Evolutionary conservation across 2,797 vertebrate genomes (phyloP).

Genomic region (Chelmon rostratus): DNA sequence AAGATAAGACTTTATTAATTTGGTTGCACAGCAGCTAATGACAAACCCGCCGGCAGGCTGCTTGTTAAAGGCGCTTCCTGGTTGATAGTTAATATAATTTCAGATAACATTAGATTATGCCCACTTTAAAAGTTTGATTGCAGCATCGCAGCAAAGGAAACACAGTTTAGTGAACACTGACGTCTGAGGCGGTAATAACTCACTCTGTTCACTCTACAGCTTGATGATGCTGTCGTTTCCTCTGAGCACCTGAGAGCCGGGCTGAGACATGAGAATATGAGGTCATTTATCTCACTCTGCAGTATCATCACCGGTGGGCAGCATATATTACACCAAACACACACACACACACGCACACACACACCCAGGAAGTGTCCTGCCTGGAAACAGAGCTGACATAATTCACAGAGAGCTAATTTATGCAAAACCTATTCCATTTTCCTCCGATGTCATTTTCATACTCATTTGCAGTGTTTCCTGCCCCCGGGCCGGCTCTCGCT

Average conservation of each 20-base stretch:
- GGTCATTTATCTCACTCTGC: slow-evolving; percentile 70
- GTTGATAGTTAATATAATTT: not conserved
- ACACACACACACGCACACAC: slow-evolving; percentile 23
- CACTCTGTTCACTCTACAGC: no score
- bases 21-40: not conserved
- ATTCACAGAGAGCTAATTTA: slow-evolving; percentile 62
- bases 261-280: slow-evolving; percentile 50
- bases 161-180: no score
- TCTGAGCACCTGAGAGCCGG: slow-evolving; percentile 31
- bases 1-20: no score
- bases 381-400: slow-evolving; percentile 62
- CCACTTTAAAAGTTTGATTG: not conserved
- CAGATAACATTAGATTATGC: not conserved
- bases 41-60: not conserved
- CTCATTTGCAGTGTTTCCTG: slow-evolving; percentile 41
- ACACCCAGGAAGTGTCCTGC: slow-evolving; percentile 49
- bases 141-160: not conserved
- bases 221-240: slow-evolving; percentile 49
- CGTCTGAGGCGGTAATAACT: no score
- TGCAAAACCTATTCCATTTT: slow-evolving; percentile 65
- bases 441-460: slow-evolving; percentile 34
- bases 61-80: not conserved
- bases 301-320: slow-evolving; percentile 61
- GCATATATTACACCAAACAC: slow-evolving; percentile 35
- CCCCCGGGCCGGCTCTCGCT: slow-evolving; percentile 50